A percentile compares a stretch with the other conserved stretches of the same genome.
phyloP scores from a whole-genome alignment of 2,888 invertebrate species.

The Caenorhabditis macrosperma region DNA sequence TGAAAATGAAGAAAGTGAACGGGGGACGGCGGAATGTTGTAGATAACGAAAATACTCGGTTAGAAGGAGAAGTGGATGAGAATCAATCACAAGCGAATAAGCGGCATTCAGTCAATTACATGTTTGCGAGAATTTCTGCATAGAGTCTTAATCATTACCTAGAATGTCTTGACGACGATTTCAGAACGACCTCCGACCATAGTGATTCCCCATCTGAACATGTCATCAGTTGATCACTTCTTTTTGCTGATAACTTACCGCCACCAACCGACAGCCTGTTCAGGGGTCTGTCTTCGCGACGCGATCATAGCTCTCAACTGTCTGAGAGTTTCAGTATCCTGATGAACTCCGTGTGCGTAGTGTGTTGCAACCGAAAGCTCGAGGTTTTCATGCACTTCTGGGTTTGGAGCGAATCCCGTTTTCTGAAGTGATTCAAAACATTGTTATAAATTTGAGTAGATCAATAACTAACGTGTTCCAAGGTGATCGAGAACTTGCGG shows the following conservation, averaged over 20 bases:
- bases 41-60: background rate
- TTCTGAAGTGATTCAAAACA: constrained; percentile 42
- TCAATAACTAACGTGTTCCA: constrained; percentile 70
- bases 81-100: constrained; percentile 16
- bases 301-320: constrained; percentile 76
- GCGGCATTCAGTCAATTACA: too few relatives aligned
- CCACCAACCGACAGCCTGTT: constrained; percentile 73
- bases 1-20: constrained; percentile 13
- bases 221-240: background rate
- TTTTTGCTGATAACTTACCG: constrained; percentile 17
- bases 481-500: constrained; percentile 75
- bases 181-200: constrained; percentile 76
- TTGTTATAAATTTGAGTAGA: background rate
- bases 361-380: constrained; percentile 79
- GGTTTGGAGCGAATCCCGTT: constrained; percentile 55
- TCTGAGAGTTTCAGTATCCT: constrained; percentile 75
- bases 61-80: constrained; percentile 25
- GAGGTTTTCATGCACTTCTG: constrained; percentile 66
- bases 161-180: constrained; percentile 70
- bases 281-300: constrained; percentile 65
- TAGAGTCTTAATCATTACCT: constrained; percentile 10
- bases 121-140: constrained; percentile 11
- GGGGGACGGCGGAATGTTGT: constrained; percentile 9
- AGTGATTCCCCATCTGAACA: constrained; percentile 74
- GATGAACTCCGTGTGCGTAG: constrained; percentile 76